Evolutionary conservation across 2,797 vertebrate species (phyloP).

Genomic region (Phrynocephalus guinanensis): DNA sequence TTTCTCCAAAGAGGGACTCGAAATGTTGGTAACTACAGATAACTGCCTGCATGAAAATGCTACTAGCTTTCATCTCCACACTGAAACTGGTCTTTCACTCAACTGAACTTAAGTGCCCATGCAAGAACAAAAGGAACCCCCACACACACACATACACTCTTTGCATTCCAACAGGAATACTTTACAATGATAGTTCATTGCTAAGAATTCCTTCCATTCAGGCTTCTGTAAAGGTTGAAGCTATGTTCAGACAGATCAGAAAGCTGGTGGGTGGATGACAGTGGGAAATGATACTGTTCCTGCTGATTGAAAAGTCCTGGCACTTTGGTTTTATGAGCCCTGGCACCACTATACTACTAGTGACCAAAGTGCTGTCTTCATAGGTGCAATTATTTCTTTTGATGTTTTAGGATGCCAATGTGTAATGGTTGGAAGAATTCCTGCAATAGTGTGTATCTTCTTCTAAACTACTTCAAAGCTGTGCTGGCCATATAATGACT

Average conservation of each 20-base stretch:
- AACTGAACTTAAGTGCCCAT: background rate
- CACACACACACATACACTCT: background rate
- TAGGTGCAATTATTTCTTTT: background rate
- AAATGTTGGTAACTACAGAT: background rate
- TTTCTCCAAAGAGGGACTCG: background rate
- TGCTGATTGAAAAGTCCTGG: background rate
- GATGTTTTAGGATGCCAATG: background rate
- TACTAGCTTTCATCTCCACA: background rate
- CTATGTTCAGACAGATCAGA: background rate
- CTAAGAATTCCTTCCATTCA: background rate
- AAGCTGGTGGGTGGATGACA: background rate
- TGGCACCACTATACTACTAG: background rate
- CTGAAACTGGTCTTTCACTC: background rate
- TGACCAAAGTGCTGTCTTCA: background rate
- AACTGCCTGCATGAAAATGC: background rate
- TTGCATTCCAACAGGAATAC: background rate
- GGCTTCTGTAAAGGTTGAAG: no score
- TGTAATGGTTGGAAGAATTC: background rate
- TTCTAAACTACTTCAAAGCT: background rate
- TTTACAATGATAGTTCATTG: background rate
- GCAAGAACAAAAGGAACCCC: background rate
- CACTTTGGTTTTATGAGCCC: background rate
- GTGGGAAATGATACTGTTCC: background rate
- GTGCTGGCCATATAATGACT: background rate
- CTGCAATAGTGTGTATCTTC: background rate